These are phyloP conservation scores for Epinephelus fuscoguttatus DNA, from an alignment of 2,113 vertebrate species.

Conservation along the genomic window DNA sequence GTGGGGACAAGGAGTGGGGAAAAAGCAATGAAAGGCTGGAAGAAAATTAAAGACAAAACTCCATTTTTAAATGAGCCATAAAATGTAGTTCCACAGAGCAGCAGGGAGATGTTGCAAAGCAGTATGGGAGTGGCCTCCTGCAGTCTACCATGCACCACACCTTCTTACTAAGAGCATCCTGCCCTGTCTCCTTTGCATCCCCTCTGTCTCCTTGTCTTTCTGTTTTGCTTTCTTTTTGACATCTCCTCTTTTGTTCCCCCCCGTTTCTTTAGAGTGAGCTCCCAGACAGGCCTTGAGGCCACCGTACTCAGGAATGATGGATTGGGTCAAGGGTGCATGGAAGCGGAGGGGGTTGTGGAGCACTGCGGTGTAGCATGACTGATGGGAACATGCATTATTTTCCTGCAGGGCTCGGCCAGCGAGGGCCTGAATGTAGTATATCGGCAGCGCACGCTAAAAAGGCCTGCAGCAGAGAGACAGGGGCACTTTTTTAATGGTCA, in stretches of 20 bases:
- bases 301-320: conserved; percentile 79
- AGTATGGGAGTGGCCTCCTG: conserved; percentile 53
- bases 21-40: conserved; percentile 19
- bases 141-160: conserved; percentile 49
- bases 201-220: conserved; percentile 27
- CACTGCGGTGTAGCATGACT: conserved; percentile 81
- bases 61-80: conserved; percentile 31
- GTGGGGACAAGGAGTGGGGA: not conserved
- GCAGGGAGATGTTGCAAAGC: conserved; percentile 39
- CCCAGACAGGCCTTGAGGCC: conserved; percentile 70
- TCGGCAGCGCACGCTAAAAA: conserved; percentile 21
- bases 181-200: conserved; percentile 8
- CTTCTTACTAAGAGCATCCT: conserved; percentile 30
- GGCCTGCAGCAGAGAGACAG: conserved; percentile 32
- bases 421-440: conserved; percentile 56
- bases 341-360: conserved; percentile 70
- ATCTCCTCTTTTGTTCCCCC: conserved; percentile 8
- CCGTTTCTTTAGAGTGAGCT: conserved; percentile 55
- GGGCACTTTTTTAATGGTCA: conserved; percentile 48
- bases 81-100: conserved; percentile 24
- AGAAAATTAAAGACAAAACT: conserved; percentile 50
- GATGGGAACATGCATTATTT: conserved; percentile 83
- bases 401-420: conserved; percentile 67
- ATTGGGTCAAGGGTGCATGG: conserved; percentile 73
- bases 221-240: conserved; percentile 49